Evolutionary conservation across 1,140 invertebrate species (phyloP).

Genomic region (Oncopodura yosiiana): DNA sequence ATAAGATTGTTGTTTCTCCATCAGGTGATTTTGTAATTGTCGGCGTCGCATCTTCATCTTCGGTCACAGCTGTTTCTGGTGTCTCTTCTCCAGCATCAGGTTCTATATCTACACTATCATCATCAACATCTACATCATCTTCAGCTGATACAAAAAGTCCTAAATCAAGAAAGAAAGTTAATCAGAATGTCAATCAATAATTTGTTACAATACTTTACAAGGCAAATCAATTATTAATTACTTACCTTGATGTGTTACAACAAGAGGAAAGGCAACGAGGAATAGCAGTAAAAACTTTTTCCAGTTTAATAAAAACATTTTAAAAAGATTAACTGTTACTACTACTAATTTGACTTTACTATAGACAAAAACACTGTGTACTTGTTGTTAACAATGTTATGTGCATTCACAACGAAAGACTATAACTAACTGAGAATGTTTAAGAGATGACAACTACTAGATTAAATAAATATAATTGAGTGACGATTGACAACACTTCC

Average conservation of each 20-base stretch:
- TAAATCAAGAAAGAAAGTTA: slow-evolving; percentile 40
- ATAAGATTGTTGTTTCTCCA: slow-evolving; percentile 82
- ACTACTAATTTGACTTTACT: no score
- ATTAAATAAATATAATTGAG: no score
- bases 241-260: slow-evolving; percentile 27
- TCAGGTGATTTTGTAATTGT: slow-evolving; percentile 64
- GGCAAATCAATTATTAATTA: neutral
- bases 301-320: slow-evolving; percentile 13
- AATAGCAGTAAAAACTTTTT: slow-evolving; percentile 29
- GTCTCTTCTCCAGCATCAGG: slow-evolving; percentile 48
- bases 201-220: neutral
- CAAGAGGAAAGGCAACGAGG: slow-evolving; percentile 30
- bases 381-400: no score
- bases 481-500: no score
- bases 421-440: no score
- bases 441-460: no score
- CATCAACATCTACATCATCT: slow-evolving; percentile 66
- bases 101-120: slow-evolving; percentile 60
- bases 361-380: no score
- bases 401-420: no score
- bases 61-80: slow-evolving; percentile 49
- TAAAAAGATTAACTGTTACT: no score
- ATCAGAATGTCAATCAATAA: neutral
- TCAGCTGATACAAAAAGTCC: slow-evolving; percentile 50
- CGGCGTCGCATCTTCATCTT: slow-evolving; percentile 56